Evolutionary conservation across 2,888 invertebrate species (phyloP).

Genomic region (Lydus trimaculatus): DNA sequence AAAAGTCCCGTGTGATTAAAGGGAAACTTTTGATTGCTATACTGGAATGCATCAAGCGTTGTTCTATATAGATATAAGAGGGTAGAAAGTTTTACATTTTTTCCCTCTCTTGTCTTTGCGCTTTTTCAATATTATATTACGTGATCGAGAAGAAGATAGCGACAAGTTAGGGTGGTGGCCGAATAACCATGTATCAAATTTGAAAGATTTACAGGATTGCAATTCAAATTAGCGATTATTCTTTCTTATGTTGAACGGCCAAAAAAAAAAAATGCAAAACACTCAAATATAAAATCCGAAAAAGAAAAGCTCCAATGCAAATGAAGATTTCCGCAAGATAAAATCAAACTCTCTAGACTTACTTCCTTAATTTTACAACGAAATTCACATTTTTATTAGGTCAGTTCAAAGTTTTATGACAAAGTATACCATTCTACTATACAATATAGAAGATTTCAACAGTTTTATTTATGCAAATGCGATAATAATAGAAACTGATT

Average conservation of each 20-base stretch:
- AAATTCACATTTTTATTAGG: constrained; percentile 23
- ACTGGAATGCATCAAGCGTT: constrained; percentile 40
- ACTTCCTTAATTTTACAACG: constrained; percentile 27
- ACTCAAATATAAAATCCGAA: constrained; percentile 44
- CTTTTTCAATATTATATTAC: neutral
- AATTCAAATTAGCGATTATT: constrained; percentile 58
- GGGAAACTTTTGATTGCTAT: constrained; percentile 49
- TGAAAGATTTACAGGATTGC: constrained; percentile 58
- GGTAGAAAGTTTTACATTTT: neutral
- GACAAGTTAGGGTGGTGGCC: constrained; percentile 20
- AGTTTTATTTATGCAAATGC: neutral
- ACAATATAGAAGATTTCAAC: neutral
- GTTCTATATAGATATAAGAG: constrained; percentile 13
- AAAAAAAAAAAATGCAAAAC: constrained; percentile 49
- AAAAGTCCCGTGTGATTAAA: constrained; percentile 45
- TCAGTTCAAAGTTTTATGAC: neutral
- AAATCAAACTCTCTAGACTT: constrained; percentile 18
- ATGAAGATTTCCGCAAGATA: constrained; percentile 37
- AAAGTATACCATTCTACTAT: neutral
- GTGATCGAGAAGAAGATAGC: neutral
- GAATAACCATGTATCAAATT: constrained; percentile 54
- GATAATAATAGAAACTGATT: neutral
- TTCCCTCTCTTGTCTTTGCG: constrained; percentile 23
- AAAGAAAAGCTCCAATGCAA: constrained; percentile 40
- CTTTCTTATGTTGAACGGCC: constrained; percentile 41